Conservation (phyloP, 2,113 vertebrate species). For the Dicerorhinus sumatrensis region DNA sequence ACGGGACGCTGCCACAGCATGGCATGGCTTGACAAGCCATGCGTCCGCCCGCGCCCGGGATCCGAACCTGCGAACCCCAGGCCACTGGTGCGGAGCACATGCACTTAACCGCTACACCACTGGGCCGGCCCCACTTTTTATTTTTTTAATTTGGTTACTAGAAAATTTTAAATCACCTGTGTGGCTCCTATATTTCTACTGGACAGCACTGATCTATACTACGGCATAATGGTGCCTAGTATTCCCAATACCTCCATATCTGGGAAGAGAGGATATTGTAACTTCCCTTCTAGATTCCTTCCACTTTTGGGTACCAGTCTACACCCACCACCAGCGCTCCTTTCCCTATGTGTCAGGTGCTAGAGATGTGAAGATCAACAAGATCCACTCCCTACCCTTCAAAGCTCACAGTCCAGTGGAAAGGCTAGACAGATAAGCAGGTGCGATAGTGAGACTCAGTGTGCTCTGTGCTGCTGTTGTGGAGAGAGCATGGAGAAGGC, state of each 20-base stretch:
- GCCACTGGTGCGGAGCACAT: no score
- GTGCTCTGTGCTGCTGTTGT: background rate
- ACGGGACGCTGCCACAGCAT: no score
- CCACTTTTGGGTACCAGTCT: background rate
- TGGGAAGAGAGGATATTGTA: background rate
- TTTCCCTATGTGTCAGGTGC: background rate
- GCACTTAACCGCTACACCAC: no score
- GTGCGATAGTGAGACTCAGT: background rate
- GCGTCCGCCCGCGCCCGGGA: no score
- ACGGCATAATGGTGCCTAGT: background rate
- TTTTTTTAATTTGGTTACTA: background rate
- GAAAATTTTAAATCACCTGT: background rate
- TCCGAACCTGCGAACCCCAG: no score
- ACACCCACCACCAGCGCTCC: background rate
- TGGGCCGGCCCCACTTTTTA: background rate
- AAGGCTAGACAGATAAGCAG: background rate
- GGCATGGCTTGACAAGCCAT: no score
- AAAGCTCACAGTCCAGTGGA: background rate
- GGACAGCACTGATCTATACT: background rate
- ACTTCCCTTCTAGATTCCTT: background rate
- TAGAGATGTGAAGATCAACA: background rate
- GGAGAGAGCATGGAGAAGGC: background rate
- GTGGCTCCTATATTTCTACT: background rate
- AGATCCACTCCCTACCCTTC: background rate
- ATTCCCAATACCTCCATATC: background rate